Conservation (phyloP, 2,797 vertebrate genomes). For the Pelodytes ibericus region DNA sequence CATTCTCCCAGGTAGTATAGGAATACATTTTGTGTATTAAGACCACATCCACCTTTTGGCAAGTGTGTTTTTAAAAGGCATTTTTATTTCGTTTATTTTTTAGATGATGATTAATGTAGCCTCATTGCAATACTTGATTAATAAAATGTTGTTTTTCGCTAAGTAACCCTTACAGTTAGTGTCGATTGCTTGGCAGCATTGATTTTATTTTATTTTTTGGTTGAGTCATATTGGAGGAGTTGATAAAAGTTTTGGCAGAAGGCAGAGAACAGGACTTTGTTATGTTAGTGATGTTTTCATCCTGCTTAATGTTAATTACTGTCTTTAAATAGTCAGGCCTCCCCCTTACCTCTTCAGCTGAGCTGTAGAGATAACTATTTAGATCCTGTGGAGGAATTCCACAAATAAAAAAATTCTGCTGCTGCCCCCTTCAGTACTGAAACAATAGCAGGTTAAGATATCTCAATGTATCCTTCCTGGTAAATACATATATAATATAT, state of each 20-base stretch:
- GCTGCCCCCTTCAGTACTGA: too few relatives aligned
- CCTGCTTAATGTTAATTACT: background rate
- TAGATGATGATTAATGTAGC: too few relatives aligned
- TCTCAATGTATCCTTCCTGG: too few relatives aligned
- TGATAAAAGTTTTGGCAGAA: slow-evolving; percentile 38
- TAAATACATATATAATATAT: too few relatives aligned
- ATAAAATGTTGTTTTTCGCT: background rate
- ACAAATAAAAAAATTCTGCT: too few relatives aligned
- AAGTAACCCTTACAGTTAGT: background rate
- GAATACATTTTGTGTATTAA: too few relatives aligned
- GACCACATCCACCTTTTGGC: too few relatives aligned
- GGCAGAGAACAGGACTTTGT: background rate
- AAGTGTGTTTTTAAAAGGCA: too few relatives aligned
- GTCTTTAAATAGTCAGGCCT: background rate
- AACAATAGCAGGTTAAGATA: too few relatives aligned
- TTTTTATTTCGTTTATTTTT: too few relatives aligned
- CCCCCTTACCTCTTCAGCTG: background rate
- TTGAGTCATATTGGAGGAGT: slow-evolving; percentile 29
- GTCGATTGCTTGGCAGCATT: background rate
- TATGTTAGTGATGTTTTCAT: background rate
- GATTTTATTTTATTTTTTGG: background rate
- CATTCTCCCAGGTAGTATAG: too few relatives aligned
- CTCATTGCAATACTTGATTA: too few relatives aligned
- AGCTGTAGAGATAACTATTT: background rate
- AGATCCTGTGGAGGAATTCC: background rate